Evolutionary conservation across 2,888 invertebrate genomes (phyloP).

Genomic region (Notodonta dromedarius): DNA sequence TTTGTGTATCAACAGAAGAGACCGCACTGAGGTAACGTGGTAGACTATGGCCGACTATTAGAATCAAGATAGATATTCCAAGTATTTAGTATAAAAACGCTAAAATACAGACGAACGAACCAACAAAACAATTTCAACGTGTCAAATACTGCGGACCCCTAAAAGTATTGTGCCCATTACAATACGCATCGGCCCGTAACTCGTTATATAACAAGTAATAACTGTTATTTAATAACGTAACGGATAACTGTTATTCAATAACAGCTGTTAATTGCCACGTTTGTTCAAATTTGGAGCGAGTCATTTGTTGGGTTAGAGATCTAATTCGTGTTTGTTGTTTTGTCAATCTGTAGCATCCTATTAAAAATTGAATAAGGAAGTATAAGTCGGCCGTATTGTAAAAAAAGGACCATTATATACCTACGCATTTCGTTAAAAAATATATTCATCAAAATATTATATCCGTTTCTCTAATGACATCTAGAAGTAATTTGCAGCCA

Average conservation of each 20-base stretch:
- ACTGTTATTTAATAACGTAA: slow-evolving; percentile 12
- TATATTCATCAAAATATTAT: too few relatives aligned
- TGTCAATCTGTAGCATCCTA: not conserved
- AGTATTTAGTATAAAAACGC: too few relatives aligned
- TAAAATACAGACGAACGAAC: too few relatives aligned
- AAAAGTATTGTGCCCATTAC: slow-evolving; percentile 1
- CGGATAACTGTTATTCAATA: slow-evolving; percentile 3
- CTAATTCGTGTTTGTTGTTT: not conserved
- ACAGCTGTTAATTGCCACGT: not conserved
- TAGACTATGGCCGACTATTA: too few relatives aligned
- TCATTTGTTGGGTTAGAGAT: not conserved
- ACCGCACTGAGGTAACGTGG: too few relatives aligned
- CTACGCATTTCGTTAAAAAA: too few relatives aligned
- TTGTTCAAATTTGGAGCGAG: slow-evolving; percentile 1
- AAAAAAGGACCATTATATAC: not conserved
- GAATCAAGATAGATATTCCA: too few relatives aligned
- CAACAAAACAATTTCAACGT: too few relatives aligned
- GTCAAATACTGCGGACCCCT: not conserved
- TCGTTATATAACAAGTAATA: slow-evolving; percentile 13
- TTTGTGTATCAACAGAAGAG: too few relatives aligned
- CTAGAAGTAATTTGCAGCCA: too few relatives aligned
- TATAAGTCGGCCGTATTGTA: not conserved
- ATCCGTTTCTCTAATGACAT: too few relatives aligned
- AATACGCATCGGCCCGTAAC: slow-evolving; percentile 13
- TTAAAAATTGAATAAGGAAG: not conserved